Evolutionary conservation across 1,140 invertebrate species (phyloP), one percentile per base, ranked within the genome.

Genomic region (Drosophila saltans): DNA sequence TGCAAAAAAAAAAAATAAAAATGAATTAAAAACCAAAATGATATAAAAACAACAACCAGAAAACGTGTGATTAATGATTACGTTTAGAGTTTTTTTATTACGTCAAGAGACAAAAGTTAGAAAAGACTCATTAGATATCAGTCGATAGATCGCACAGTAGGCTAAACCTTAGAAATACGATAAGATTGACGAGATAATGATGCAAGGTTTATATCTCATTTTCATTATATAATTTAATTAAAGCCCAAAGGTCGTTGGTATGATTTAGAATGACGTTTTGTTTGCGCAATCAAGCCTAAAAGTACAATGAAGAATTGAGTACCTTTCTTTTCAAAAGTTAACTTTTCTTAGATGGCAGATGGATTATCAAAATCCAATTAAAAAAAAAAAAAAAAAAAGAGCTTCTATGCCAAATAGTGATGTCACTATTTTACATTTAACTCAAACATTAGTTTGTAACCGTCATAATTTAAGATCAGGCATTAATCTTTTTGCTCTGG

Each of bases 11-110:
- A 36, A 36, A 66, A 59, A 41, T 16, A 16, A 60, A 43, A 10
- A 28, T 3, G 8, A 24, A 10, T 10, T 48, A 48, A 48, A 16
- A 21, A 36, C 3, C 33, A 16, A 48, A 48, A 48, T 8, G 21
- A 24, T 6, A 48, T 45, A 45, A 45, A 45, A 48, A 48, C 45
- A 48, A 48, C 16, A 48, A 48, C 16, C 61, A 55, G 58, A 59
- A 57, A 72, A 67, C 71, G 61, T 52, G 76, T 88, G 82, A 88
- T 86, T 86, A 88, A 86, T 88, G 82, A 83, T 77, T 82, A 62
- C 45, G 65, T 72, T 66, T 88, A 59, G 45, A 63, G 16, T 64
- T 71, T 79, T 81, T 56, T 64, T 66, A 72, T 59, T 68, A 58
- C 52, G 48, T 11, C 21, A 52, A 26, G 3, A 52, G 21, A 52